Percentiles rank a stretch among this genome's conserved stretches.
phyloP scores from a whole-genome alignment of 1,140 invertebrate species.

The Microplitis demolitor region DNA sequence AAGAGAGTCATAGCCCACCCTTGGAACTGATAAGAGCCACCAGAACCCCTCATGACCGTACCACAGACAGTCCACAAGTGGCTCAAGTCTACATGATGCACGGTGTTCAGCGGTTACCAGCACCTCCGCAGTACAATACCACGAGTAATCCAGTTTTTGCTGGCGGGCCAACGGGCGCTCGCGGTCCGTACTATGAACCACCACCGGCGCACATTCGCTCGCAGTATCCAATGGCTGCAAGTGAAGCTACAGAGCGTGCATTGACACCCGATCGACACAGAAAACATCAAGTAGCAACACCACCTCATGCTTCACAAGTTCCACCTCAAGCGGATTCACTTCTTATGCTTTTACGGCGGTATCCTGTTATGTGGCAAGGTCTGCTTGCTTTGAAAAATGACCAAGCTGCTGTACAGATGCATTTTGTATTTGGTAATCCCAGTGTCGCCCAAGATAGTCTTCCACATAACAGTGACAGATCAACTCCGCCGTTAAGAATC shows the following conservation, averaged over 20 bases:
- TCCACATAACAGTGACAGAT: constrained; percentile 78
- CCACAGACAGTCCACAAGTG: constrained; percentile 76
- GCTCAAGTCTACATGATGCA: constrained; percentile 71
- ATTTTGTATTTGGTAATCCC: constrained; percentile 93
- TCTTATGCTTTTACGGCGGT: constrained; percentile 79
- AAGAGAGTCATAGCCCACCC: constrained; percentile 73
- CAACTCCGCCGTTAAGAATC: constrained; percentile 85
- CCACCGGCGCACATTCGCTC: constrained; percentile 68
- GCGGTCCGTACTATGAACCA: constrained; percentile 65
- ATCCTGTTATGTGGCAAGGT: constrained; percentile 97
- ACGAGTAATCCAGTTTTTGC: constrained; percentile 39
- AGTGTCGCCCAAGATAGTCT: constrained; percentile 82
- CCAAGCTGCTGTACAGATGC: constrained; percentile 96
- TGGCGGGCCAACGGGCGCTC: constrained; percentile 43
- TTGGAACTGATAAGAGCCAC: constrained; percentile 71
- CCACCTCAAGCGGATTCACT: constrained; percentile 79
- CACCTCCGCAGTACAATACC: constrained; percentile 52
- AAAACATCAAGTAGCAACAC: constrained; percentile 67
- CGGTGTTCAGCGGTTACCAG: constrained; percentile 57
- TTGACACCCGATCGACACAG: constrained; percentile 63
- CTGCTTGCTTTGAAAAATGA: constrained; percentile 94
- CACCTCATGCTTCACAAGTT: constrained; percentile 75
- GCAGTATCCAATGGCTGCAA: constrained; percentile 56
- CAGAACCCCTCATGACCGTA: constrained; percentile 74
- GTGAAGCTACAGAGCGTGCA: constrained; percentile 61